These are phyloP conservation scores for Pachyseris speciosa DNA, from an alignment of 64 coral and sea anemone genomes.

Conservation along the genomic window DNA sequence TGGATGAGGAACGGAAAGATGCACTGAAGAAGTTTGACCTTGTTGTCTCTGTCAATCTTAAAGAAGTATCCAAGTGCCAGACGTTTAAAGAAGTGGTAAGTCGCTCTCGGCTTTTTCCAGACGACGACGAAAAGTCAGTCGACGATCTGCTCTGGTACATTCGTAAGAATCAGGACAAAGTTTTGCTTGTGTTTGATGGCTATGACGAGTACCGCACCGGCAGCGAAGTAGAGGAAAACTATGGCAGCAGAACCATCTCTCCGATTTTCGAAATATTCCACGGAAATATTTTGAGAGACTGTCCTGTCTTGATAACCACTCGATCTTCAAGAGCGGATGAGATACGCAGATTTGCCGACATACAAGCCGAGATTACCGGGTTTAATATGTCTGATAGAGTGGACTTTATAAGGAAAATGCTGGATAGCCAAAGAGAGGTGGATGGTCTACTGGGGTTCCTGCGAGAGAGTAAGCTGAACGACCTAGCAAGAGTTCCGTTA, in stretches of 20 bases:
- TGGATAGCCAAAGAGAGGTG: not conserved
- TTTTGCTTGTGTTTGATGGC: not conserved
- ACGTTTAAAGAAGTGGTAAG: not conserved
- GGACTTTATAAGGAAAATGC: not conserved
- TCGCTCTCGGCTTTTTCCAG: not conserved
- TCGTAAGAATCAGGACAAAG: not conserved
- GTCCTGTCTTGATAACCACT: not conserved
- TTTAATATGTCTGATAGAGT: not conserved
- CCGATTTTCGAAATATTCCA: not conserved
- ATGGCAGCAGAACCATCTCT: not conserved
- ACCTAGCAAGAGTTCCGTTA: not conserved
- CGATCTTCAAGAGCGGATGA: not conserved
- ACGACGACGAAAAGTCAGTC: not conserved
- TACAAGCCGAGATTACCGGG: not conserved
- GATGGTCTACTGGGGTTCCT: not conserved
- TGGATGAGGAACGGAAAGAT: not conserved
- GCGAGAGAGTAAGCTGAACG: not conserved
- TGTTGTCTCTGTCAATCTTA: not conserved
- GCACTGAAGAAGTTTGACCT: not conserved
- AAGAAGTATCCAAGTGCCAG: not conserved
- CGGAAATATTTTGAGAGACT: not conserved
- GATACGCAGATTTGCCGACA: not conserved
- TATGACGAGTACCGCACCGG: not conserved
- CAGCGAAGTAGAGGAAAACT: not conserved
- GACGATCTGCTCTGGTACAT: not conserved